Base-by-base conservation (phyloP, 1,140 invertebrate genomes). In the Thaumatotibia leucotreta region DNA sequence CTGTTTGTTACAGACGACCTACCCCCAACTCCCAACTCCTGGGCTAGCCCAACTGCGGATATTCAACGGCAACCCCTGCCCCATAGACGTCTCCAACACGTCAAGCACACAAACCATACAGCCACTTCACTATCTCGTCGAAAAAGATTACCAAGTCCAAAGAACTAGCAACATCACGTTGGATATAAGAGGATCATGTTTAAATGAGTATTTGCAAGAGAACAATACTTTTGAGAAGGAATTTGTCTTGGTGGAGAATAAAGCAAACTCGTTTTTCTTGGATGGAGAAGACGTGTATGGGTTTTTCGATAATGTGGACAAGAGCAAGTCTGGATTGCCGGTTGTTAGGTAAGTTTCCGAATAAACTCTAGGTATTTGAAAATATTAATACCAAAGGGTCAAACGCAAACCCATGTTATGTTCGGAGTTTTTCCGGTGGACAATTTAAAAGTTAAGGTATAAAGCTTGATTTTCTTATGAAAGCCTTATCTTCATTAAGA, bases 1-100 rank as follows among this genome's bases (percentile, higher is more conserved):
- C n/a, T 33, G 5, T 68, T 64, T 52, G 23, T 91, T 91, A n/a
- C 86, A 95, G 94, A 86, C 88, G 72, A 95, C 95, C 1, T 95
- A 96, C 79, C 94, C 95, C 2, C 77, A 92, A 14, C 70, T 95
- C 24, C 94, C 96, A 1, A 76, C 88, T 33, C 14, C 72, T 20
- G 93, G 93, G 10, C 80, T 93, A 23, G 91, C 92, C 0, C 95
- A 96, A 82, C 63, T 97, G 32, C 92, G 95, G 64, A 88, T 97
- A 64, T 96, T 94, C 72, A 97, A 97, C 80, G 88, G 92, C 1
- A 83, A 93, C 64, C 80, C 79, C 1, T 88, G 85, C 33, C 70
- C 76, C 5, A 63, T 88, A 8, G 77, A 79, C 4, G 66, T 89
- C 49, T 65, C 80, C 2, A 79, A 75, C 49, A 78, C 10, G 76